A percentile compares a stretch with the other conserved stretches of the same genome.
Conservation (phyloP, 1,140 invertebrate genomes). For the Ips typographus region DNA sequence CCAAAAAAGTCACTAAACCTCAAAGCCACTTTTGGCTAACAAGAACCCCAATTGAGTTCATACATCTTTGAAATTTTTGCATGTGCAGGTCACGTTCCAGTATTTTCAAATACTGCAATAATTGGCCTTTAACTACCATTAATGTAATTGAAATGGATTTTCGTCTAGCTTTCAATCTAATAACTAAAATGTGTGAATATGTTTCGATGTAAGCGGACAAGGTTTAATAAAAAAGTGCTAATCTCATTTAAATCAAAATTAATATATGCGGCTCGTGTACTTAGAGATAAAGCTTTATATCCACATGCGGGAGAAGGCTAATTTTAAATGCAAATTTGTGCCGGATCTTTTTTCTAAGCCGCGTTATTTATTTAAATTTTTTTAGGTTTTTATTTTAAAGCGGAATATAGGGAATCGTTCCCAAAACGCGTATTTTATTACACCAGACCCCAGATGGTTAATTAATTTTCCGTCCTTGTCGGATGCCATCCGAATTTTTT, state of each 20-base stretch:
- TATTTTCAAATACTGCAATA: too few species aligned
- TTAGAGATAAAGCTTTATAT: conserved; percentile 26
- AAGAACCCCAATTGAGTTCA: too few species aligned
- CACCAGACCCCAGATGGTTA: conserved; percentile 10
- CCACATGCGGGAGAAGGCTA: conserved; percentile 16
- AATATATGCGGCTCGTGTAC: conserved; percentile 19
- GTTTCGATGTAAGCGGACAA: too few species aligned
- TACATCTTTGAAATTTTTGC: too few species aligned
- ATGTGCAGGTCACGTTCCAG: too few species aligned
- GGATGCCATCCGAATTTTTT: not conserved
- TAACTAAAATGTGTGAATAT: too few species aligned
- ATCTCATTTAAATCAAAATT: conserved; percentile 17
- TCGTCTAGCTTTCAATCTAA: too few species aligned
- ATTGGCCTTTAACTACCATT: too few species aligned
- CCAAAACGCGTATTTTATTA: conserved; percentile 12
- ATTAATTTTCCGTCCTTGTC: not conserved
- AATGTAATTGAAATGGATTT: too few species aligned
- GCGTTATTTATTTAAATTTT: conserved; percentile 27
- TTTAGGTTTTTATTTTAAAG: conserved; percentile 11
- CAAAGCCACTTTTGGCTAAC: too few species aligned
- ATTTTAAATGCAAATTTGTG: conserved; percentile 25
- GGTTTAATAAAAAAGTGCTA: too few species aligned
- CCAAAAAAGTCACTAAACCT: too few species aligned
- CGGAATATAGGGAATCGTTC: conserved; percentile 15
- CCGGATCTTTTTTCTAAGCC: conserved; percentile 8